Base-by-base conservation (phyloP, 1,140 invertebrate species). In the Bathynomus jamesi region DNA sequence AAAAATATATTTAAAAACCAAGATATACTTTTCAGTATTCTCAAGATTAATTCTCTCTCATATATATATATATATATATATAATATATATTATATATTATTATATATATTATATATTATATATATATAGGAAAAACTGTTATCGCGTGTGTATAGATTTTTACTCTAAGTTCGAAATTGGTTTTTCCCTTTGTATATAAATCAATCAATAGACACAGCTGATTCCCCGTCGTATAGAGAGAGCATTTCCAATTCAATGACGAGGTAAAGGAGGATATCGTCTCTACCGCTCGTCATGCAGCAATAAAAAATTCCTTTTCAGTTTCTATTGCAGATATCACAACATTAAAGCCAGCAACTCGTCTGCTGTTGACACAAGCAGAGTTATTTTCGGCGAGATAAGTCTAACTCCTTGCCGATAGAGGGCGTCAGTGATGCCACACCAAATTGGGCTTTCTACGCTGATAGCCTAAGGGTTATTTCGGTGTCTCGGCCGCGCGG, bases 321-420 rank as follows among this genome's bases (percentile, higher is more conserved):
- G 40, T 53, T 53, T 53, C 40, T 53, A 53, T 53, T 53, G 40
- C 40, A 53, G 40, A 53, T 53, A 53, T 53, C 40, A 53, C 40
- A 53, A 21, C 40, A 53, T 53, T 53, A 53, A 53, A 53, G 40
- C 40, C 40, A 53, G 40, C 40, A 53, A 53, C 40, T 53, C 40
- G 40, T 53, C 40, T 53, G 40, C 40, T 53, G 40, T 53, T 53
- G 40, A 53, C 40, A 53, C 40, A 17, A 17, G 40, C 40, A 53
- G 40, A 53, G 40, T 53, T 53, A 53, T 53, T 53, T 53, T 53
- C 40, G 21, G 40, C 40, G 40, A 53, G 40, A 53, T 53, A 53
- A 53, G 40, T 53, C 21, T 53, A 53, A 21, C 13, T 53, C 21
- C 21, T 1, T 53, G 40, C 21, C 40, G 21, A 53, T 21, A 53